Evolutionary conservation across 2,888 invertebrate genomes (phyloP).

Genomic region (Ophioninae sp.): DNA sequence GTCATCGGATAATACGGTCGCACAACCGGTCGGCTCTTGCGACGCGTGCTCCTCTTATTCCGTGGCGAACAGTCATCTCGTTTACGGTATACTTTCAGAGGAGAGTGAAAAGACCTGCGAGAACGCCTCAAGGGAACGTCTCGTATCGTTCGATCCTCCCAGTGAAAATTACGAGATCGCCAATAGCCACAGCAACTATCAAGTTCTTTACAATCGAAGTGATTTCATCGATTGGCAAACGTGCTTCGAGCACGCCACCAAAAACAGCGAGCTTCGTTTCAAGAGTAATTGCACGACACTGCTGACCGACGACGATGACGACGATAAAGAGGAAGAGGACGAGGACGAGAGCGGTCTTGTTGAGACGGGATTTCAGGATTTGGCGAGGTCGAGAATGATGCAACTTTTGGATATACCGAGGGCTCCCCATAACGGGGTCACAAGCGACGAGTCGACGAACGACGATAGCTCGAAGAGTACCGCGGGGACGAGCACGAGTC

Average conservation of each 20-base stretch:
- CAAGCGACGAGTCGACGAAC: conserved; percentile 44
- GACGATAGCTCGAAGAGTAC: conserved; percentile 62
- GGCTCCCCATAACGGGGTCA: not conserved
- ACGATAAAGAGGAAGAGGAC: conserved; percentile 6
- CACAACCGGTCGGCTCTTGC: conserved; percentile 55
- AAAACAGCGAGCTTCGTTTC: not conserved
- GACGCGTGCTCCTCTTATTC: conserved; percentile 64
- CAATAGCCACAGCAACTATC: conserved; percentile 75
- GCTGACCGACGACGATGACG: conserved; percentile 5
- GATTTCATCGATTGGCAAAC: conserved; percentile 30
- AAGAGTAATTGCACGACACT: not conserved
- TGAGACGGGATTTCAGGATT: conserved; percentile 23
- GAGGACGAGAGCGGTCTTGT: not conserved
- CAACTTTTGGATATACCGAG: conserved; percentile 12
- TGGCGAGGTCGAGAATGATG: conserved; percentile 46
- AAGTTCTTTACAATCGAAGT: conserved; percentile 69
- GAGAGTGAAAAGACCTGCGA: conserved; percentile 64
- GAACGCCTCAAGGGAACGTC: conserved; percentile 52
- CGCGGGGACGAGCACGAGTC: conserved; percentile 65
- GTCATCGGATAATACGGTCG: conserved; percentile 58
- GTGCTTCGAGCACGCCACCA: not conserved
- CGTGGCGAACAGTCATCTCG: conserved; percentile 72
- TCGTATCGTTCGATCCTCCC: conserved; percentile 57
- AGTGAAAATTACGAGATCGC: conserved; percentile 72
- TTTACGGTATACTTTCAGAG: conserved; percentile 66